Evolutionary conservation across 1,140 invertebrate species (phyloP).

Genomic region (Aphidius gifuensis): DNA sequence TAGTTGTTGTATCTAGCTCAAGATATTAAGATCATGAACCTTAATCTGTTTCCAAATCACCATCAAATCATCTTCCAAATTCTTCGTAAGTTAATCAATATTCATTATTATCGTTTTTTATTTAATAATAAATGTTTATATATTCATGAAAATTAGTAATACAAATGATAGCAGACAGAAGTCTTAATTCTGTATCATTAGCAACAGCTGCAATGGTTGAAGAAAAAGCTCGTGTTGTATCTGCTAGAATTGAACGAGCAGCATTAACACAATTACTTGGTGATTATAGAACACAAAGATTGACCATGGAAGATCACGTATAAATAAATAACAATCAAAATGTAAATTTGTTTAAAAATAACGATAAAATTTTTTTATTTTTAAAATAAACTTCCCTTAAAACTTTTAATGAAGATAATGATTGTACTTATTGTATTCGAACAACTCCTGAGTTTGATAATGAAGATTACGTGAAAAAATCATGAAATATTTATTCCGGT

Average conservation of each 20-base stretch:
- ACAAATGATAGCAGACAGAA: slow-evolving; percentile 47
- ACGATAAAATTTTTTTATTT: too few species aligned
- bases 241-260: slow-evolving; percentile 81
- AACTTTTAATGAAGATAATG: too few species aligned
- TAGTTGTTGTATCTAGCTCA: slow-evolving; percentile 48
- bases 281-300: slow-evolving; percentile 80
- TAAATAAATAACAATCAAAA: too few species aligned
- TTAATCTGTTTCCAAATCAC: slow-evolving; percentile 44
- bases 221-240: slow-evolving; percentile 81
- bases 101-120: too few species aligned
- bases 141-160: slow-evolving; percentile 25
- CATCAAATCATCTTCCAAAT: slow-evolving; percentile 49
- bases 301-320: slow-evolving; percentile 85
- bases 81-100: slow-evolving; percentile 39
- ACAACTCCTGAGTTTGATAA: too few species aligned
- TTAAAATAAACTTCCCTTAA: too few species aligned
- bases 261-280: slow-evolving; percentile 85
- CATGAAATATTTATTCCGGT: too few species aligned
- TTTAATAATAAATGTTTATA: too few species aligned
- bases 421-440: too few species aligned
- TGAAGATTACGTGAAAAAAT: too few species aligned
- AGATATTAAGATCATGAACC: slow-evolving; percentile 50
- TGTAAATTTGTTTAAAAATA: too few species aligned
- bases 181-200: slow-evolving; percentile 49
- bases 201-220: slow-evolving; percentile 83